A percentile compares a stretch with the other conserved stretches of the same genome.
Evolutionary conservation across 2,113 vertebrate species (phyloP).

Genomic region (Gorsachius goisagi): DNA sequence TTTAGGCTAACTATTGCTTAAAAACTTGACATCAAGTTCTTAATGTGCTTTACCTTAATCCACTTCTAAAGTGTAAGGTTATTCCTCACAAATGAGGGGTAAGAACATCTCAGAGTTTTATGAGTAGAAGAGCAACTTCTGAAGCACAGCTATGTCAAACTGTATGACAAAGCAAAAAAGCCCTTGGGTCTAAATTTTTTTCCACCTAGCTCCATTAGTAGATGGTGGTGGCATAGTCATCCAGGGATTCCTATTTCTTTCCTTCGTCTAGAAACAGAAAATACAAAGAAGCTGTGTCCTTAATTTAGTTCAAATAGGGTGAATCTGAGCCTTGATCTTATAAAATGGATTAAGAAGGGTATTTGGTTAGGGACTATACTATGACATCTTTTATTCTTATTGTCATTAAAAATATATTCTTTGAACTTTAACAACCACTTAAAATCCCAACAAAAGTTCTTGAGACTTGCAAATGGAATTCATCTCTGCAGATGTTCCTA

Average conservation of each 20-base stretch:
- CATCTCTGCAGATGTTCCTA: neutral
- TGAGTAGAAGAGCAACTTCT: neutral
- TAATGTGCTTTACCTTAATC: neutral
- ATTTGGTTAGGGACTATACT: neutral
- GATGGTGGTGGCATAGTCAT: neutral
- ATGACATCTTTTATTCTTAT: neutral
- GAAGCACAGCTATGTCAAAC: neutral
- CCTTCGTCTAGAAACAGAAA: neutral
- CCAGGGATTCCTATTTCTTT: neutral
- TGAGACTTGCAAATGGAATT: neutral
- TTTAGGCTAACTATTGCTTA: neutral
- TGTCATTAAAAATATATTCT: neutral
- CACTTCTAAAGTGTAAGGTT: neutral
- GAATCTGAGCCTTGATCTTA: neutral
- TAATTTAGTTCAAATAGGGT: neutral
- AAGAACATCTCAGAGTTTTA: neutral
- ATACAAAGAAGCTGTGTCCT: neutral
- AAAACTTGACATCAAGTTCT: neutral
- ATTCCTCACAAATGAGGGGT: neutral
- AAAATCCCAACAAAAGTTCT: neutral
- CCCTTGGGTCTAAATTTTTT: neutral
- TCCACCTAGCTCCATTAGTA: neutral
- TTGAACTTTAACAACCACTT: neutral
- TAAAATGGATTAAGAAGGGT: neutral
- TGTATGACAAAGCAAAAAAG: neutral